A percentile compares a stretch with the other conserved stretches of the same genome.
Evolutionary conservation across 2,797 vertebrate species (phyloP).

Genomic region (Myripristis jacobus): DNA sequence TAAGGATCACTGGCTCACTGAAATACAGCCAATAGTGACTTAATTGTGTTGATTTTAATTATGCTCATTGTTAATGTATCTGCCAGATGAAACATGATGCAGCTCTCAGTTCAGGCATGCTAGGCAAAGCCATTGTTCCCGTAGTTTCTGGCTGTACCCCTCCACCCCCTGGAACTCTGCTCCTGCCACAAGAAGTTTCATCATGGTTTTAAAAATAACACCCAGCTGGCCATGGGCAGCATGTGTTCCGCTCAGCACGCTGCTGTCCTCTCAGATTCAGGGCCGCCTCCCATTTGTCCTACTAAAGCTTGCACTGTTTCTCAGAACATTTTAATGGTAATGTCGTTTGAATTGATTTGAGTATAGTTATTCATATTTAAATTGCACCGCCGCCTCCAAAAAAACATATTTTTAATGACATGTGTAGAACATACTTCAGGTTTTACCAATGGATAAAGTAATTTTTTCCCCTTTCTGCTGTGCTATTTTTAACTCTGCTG

Average conservation of each 20-base stretch:
- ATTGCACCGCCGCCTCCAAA: too few relatives aligned
- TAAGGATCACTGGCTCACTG: too few relatives aligned
- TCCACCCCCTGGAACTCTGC: slow-evolving; percentile 38
- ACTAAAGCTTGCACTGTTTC: neutral
- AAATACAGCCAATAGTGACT: too few relatives aligned
- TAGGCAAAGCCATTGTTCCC: slow-evolving; percentile 47
- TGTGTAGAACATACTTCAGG: too few relatives aligned
- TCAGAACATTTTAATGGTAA: neutral
- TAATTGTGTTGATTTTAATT: too few relatives aligned
- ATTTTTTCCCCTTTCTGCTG: neutral
- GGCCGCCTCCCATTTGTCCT: neutral
- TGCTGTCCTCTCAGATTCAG: slow-evolving; percentile 40
- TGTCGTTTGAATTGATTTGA: neutral
- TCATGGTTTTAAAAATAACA: slow-evolving; percentile 79
- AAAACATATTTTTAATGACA: neutral
- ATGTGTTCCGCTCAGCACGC: slow-evolving; percentile 36
- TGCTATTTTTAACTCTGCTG: neutral
- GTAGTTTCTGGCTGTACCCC: slow-evolving; percentile 62
- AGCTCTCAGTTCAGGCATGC: slow-evolving; percentile 7
- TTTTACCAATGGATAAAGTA: too few relatives aligned
- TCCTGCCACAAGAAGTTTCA: slow-evolving; percentile 24
- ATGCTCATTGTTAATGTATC: too few relatives aligned
- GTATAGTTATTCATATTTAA: neutral
- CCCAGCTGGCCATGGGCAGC: slow-evolving; percentile 65
- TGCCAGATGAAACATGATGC: neutral